Base-by-base conservation (phyloP, 2,888 invertebrate genomes). In the Acanthopleura granulata region DNA sequence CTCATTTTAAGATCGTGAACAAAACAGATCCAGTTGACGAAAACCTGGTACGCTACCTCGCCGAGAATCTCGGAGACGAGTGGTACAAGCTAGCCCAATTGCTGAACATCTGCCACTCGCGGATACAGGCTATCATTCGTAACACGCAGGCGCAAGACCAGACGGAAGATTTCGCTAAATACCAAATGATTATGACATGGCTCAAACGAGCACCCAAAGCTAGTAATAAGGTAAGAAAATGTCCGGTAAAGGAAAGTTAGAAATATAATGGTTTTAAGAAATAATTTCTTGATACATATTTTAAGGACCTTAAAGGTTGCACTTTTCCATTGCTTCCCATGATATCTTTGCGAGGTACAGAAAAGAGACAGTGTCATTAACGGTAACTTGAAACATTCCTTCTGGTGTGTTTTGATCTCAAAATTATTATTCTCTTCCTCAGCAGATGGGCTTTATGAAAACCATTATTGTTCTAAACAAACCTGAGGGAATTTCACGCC, bases 171-270 rank as follows among this genome's bases (percentile, higher is more conserved):
- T 82, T 85, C 16, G 85, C 85, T 11, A 84, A 84, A 69, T 87
- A 81, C 72, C 85, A 87, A 18, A 88, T 89, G 88, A 76, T 89
- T 74, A 81, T 88, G 79, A 86, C 87, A n/a, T 89, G 89, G 89
- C 75, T 86, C 22, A 88, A 88, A 73, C 82, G 82, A 69, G 85
- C 85, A 49, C 87, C 88, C 0, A 84, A 85, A 76, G 81, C 86
- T 1, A 77, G 80, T 6, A 85, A 87, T 74, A 88, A 89, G 84
- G 89, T 89, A 75, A 74, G 77, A 50, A 22, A 18, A 6, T 51
- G 6, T 25, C 3, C 14, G 1, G 22, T 72, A 18, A n/a, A 29
- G n/a, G 0, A 18, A 16, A 27, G 16, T 74, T 27, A 15, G 25
- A 29, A 69, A n/a, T n/a, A 4, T 12, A 57, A 18, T 9, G 3